Evolutionary conservation across 2,797 vertebrate species (phyloP).

Genomic region (Dendrocincla fuliginosa): DNA sequence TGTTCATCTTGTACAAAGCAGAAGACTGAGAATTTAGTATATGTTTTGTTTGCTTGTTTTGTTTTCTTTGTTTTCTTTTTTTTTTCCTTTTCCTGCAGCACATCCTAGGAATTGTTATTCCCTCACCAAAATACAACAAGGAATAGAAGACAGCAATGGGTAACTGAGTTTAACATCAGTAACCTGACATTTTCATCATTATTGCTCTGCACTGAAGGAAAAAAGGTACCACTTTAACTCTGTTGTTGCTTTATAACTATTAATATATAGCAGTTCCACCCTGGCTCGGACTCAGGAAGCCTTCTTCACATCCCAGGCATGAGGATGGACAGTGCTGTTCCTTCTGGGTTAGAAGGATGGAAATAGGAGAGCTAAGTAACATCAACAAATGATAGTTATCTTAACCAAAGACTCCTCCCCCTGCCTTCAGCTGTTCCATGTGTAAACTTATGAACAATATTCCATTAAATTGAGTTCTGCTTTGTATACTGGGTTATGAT

Average conservation of each 20-base stretch:
- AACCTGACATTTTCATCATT: neutral
- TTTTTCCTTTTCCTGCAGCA: neutral
- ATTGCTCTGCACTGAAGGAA: neutral
- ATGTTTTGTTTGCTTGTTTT: neutral
- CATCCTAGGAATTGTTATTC: neutral
- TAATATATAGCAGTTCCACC: neutral
- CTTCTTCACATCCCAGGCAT: neutral
- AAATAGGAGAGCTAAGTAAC: neutral
- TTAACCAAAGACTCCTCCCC: neutral
- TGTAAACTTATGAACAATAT: rapidly evolving
- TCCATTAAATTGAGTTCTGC: neutral
- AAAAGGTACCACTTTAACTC: neutral
- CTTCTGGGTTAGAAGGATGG: neutral
- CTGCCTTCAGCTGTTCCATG: rapidly evolving
- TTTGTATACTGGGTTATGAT: neutral
- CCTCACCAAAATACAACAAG: neutral
- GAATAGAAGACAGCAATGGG: neutral
- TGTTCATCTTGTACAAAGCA: neutral
- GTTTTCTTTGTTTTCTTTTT: neutral
- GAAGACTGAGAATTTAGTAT: neutral
- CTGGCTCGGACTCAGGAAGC: neutral
- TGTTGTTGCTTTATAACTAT: neutral
- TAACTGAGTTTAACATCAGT: neutral
- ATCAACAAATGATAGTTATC: neutral
- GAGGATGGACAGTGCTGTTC: neutral